phyloP scores from a whole-genome alignment of 92 coral and sea anemone species.

The Bergia puertoricense region DNA sequence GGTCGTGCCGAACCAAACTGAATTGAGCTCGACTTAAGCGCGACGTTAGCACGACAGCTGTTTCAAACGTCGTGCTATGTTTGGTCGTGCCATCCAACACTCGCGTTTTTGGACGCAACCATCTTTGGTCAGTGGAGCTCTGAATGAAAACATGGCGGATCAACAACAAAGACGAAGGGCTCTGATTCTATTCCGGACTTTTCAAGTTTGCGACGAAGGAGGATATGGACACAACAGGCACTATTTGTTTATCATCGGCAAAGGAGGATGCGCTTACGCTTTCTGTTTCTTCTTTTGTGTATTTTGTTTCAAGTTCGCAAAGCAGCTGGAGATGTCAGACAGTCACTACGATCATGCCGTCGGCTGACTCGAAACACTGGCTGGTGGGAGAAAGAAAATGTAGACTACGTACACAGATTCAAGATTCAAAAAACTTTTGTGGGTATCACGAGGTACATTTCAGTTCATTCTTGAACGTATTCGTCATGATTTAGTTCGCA shows the following conservation, averaged over 20 bases:
- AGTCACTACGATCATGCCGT: too few relatives aligned
- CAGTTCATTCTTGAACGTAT: slow-evolving; percentile 47
- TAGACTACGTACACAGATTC: slow-evolving; percentile 26
- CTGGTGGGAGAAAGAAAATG: too few relatives aligned
- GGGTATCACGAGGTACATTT: slow-evolving; percentile 12
- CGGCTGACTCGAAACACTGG: too few relatives aligned
- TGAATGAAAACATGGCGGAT: slow-evolving; percentile 15
- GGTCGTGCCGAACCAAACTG: too few relatives aligned
- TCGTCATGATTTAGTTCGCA: slow-evolving; percentile 41
- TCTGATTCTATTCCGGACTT: slow-evolving; percentile 29
- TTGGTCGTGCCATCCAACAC: slow-evolving; percentile 26
- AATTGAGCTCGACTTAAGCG: too few relatives aligned
- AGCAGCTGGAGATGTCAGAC: background rate
- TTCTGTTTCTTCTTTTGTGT: slow-evolving; percentile 47
- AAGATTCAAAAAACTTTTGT: slow-evolving; percentile 32
- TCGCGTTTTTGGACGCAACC: slow-evolving; percentile 10
- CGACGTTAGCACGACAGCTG: background rate
- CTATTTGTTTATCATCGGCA: slow-evolving; percentile 34
- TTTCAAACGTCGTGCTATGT: slow-evolving; percentile 23
- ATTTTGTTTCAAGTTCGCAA: slow-evolving; percentile 50
- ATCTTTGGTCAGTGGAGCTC: slow-evolving; percentile 13
- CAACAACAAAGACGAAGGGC: slow-evolving; percentile 35
- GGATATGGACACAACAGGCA: slow-evolving; percentile 27
- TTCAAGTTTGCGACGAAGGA: slow-evolving; percentile 33
- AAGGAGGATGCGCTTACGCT: slow-evolving; percentile 36